Evolutionary conservation across 2,113 vertebrate species (phyloP), one percentile per base, ranked within the genome.

Genomic region (Marcusenius ussheri): DNA sequence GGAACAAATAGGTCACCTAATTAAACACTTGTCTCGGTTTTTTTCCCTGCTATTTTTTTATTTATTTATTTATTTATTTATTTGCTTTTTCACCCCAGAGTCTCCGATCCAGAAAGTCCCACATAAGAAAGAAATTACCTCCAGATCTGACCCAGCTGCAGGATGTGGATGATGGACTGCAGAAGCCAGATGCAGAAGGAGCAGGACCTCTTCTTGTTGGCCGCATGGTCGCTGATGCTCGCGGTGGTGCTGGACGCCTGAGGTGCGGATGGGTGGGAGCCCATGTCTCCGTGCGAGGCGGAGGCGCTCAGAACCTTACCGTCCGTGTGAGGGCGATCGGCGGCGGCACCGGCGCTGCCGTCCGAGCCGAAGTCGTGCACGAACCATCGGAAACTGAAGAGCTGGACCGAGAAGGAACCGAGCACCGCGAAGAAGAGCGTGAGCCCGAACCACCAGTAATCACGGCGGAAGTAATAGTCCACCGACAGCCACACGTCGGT

Each of bases 321-420:
- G 17, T 98, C 97, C 88, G 95, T 91, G 92, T 96, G 95, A 6
- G 95, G 92, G 93, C 94, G 93, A 17, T 95, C 94, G 42, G 89
- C 89, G 39, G 87, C 89, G 21, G 89, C 51, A 85, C 51, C 42
- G 91, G 94, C 91, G 93, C 95, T 94, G 92, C 97, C 97, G 93
- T 97, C 97, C 91, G 96, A 94, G 95, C 97, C 94, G 96, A 99
- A 98, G 93, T 99, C 98, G 93, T 99, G 97, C 6, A 97, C 97
- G 93, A 99, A 99, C 98, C 98, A 99, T 91, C 98, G 95, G 94
- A 99, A 99, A 93, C 98, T 99, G 91, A 99, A 99, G 74, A 98
- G 96, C 94, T 99, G 98, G 77, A 99, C 98, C 0, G 98, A 98
- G 70, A 99, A 97, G 27, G 98, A 99, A 83, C 98, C 98, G 21